Conservation (phyloP, 23 tunicate species). For the Ascidia mentula region DNA sequence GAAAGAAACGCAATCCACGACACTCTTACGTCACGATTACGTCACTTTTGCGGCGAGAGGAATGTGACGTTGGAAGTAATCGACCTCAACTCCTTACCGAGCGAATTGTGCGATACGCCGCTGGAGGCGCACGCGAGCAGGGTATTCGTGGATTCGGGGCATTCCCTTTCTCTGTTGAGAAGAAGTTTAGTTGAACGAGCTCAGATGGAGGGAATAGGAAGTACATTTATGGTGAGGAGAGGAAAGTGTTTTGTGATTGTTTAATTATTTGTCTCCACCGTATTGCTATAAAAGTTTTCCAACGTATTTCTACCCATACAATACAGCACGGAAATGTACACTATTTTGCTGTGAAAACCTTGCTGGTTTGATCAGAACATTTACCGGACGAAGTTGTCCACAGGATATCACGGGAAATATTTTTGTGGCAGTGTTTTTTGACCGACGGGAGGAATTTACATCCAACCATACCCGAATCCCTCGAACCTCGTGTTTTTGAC, state of each 20-base stretch:
- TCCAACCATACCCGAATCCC: neutral
- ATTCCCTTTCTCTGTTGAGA: neutral
- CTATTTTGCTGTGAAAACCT: too few relatives aligned
- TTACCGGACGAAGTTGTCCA: too few relatives aligned
- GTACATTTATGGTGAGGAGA: conserved; percentile 39
- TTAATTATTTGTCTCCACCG: too few relatives aligned
- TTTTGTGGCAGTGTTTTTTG: conserved; percentile 32
- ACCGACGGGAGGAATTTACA: conserved; percentile 6
- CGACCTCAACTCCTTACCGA: conserved; percentile 19
- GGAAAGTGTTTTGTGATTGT: too few relatives aligned
- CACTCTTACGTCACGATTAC: conserved; percentile 15
- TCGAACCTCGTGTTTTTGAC: conserved; percentile 19
- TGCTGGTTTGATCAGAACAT: too few relatives aligned
- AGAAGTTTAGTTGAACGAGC: conserved; percentile 10
- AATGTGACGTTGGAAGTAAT: conserved; percentile 29
- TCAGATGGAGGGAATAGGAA: conserved; percentile 34
- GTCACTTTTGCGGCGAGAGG: conserved; percentile 39
- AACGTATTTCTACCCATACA: too few relatives aligned
- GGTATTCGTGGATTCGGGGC: neutral
- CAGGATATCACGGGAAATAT: neutral
- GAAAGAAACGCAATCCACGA: conserved; percentile 16
- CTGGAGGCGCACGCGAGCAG: neutral
- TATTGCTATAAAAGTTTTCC: too few relatives aligned
- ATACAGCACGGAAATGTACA: too few relatives aligned
- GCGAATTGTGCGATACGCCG: conserved; percentile 14